A percentile compares a stretch with the other conserved stretches of the same genome.
Conservation (phyloP, 2,888 invertebrate genomes). For the Leuctra nigra region DNA sequence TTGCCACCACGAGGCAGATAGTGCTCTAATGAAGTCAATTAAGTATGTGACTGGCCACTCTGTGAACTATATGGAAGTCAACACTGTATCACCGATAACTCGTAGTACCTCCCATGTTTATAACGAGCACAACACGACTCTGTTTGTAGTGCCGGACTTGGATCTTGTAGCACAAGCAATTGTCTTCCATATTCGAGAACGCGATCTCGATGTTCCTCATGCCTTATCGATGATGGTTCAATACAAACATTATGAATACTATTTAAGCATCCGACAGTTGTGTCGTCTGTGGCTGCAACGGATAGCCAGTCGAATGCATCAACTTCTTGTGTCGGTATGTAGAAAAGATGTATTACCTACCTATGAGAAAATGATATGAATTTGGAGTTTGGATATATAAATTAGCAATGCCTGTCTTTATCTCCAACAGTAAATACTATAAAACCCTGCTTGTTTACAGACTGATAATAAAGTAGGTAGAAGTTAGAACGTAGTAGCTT, state of each 20-base stretch:
- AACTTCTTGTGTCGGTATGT: conserved; percentile 21
- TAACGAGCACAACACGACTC: conserved; percentile 22
- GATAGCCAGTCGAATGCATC: conserved; percentile 21
- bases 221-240: conserved; percentile 27
- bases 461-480: too few species aligned
- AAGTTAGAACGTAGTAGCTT: too few species aligned
- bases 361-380: too few species aligned
- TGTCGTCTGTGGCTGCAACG: conserved; percentile 28
- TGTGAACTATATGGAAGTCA: conserved; percentile 27
- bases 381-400: too few species aligned
- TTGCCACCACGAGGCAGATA: not conserved
- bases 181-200: conserved; percentile 25
- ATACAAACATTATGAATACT: conserved; percentile 26
- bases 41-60: conserved; percentile 31
- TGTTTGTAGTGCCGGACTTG: conserved; percentile 30
- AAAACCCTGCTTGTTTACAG: too few species aligned
- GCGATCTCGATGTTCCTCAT: conserved; percentile 23
- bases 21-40: conserved; percentile 21
- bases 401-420: too few species aligned
- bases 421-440: too few species aligned
- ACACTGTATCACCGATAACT: not conserved
- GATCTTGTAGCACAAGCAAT: conserved; percentile 28
- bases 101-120: not conserved
- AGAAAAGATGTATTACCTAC: too few species aligned
- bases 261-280: conserved; percentile 23